Conservation (phyloP, 2,113 vertebrate genomes). For the Silurus meridionalis region DNA sequence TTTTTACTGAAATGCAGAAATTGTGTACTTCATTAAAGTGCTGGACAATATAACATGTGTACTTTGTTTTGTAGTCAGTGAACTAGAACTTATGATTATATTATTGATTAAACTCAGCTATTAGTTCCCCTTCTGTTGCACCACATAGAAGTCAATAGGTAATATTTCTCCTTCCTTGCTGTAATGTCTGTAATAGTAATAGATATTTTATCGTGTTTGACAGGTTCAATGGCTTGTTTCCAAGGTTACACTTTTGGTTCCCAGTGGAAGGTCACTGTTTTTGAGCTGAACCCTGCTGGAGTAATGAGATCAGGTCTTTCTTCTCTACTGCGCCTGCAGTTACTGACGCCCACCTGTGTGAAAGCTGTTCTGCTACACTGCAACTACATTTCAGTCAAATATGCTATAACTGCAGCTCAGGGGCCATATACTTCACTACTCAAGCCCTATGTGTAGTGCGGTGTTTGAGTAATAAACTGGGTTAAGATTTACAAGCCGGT, state of each 20-base stretch:
- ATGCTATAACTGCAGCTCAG: constrained; percentile 5
- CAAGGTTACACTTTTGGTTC: constrained; percentile 15
- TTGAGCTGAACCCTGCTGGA: constrained; percentile 29
- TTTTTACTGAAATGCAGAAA: background rate
- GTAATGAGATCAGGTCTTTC: constrained; percentile 26
- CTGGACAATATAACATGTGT: background rate
- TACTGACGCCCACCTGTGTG: constrained; percentile 4
- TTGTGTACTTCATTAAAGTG: background rate
- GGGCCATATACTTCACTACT: constrained; percentile 2
- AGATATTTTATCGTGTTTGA: constrained; percentile 30
- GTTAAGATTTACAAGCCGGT: constrained; percentile 12
- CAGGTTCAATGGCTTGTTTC: constrained; percentile 26
- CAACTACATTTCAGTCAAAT: constrained; percentile 34
- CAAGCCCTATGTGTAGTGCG: background rate
- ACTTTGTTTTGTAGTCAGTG: background rate
- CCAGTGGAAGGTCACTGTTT: constrained; percentile 27
- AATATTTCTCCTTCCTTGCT: constrained; percentile 1
- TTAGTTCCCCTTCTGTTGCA: background rate
- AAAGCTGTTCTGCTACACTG: constrained; percentile 19
- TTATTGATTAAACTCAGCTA: background rate
- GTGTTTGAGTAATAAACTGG: constrained; percentile 19
- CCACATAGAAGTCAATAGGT: background rate
- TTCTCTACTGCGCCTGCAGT: constrained; percentile 12
- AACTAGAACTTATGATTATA: background rate
- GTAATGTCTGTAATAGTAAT: background rate